phyloP scores from a whole-genome alignment of 2,797 vertebrate species.

The Pogoniulus pusillus region DNA sequence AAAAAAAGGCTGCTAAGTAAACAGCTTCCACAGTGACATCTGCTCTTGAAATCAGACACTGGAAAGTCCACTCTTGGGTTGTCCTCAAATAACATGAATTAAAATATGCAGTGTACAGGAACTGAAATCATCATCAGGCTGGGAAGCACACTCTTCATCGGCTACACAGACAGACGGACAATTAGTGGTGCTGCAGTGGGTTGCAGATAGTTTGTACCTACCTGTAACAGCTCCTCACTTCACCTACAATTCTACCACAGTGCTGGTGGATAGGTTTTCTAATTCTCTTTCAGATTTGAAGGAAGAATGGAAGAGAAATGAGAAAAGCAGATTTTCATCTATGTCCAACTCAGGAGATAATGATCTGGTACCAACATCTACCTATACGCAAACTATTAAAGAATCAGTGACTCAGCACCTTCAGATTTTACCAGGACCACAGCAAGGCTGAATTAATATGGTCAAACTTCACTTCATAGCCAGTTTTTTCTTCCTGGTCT shows the following conservation, averaged over 20 bases:
- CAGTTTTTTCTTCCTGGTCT: background rate
- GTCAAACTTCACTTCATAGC: background rate
- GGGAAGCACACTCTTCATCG: background rate
- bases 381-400: background rate
- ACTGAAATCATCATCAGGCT: background rate
- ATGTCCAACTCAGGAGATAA: background rate
- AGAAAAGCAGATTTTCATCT: background rate
- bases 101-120: background rate
- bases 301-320: background rate
- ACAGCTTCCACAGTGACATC: conserved; percentile 13
- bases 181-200: background rate
- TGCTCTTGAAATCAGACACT: conserved; percentile 35
- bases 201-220: background rate
- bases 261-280: background rate
- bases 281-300: background rate
- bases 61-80: background rate
- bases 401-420: background rate
- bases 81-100: background rate
- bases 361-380: background rate
- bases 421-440: background rate
- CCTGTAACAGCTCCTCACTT: background rate
- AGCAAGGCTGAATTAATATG: background rate
- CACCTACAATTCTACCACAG: background rate
- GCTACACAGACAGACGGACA: background rate
- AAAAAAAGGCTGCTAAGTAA: conserved; percentile 32